Evolutionary conservation across 2,888 invertebrate species (phyloP), one percentile per base, ranked within the genome.

Genomic region (Chironomus tentans): DNA sequence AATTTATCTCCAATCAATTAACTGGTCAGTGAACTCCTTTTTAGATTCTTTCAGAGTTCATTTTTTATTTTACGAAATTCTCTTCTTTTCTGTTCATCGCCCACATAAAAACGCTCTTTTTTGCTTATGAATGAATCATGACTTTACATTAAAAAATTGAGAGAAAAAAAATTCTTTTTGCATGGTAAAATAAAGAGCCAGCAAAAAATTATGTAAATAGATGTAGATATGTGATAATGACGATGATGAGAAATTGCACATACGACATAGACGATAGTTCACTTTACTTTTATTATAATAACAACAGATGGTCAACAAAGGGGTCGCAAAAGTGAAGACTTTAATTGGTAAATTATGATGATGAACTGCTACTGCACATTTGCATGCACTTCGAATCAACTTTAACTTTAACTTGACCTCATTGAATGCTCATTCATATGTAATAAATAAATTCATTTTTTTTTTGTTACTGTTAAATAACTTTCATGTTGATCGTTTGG

Each of bases 301-400:
- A 48, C 24, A 50, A 50, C 70, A 70, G 70, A 70, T 70, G 70
- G 70, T 15, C 56, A 56, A 56, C 10, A 70, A 56, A 70, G 10
- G 70, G 50, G 70, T 50, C 70, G 69, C 12, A 62, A 22, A 62
- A 62, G 15, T 21, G 62, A 62, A 70, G 50, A 70, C 47, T 47
- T 70, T 70, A 70, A 70, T 70, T 70, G 70, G 70, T 70, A 50
- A 70, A 47, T 70, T 70, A 70, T 70, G 56, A 70, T 48, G 70
- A 47, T 46, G 47, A 47, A 70, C 38, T 38, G 38, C 38, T 38
- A 38, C 38, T 38, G 38, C 38, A 56, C 5, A 56, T 18, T 56
- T 56, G 56, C 56, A 56, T 56, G n/a, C 56, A 15, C 18, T n/a
- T 15, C 15, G 13, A 2, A 15, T 50, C 50, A 15, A n/a, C 50